Conservation (phyloP, 64 coral and sea anemone species). For the Montipora sp. region DNA sequence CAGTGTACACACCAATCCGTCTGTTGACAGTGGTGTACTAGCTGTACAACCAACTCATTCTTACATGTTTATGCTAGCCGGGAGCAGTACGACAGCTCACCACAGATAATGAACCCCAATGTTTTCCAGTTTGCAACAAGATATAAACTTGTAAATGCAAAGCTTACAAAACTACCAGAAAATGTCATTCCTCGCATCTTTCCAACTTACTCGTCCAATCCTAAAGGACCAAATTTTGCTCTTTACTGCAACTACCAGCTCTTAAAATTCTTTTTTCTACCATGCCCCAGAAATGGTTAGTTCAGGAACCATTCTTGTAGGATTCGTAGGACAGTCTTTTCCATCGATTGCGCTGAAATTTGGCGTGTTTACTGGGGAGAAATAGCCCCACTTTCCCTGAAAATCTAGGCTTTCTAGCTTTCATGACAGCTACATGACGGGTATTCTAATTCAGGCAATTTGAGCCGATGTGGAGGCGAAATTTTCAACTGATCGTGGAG, state of each 20-base stretch:
- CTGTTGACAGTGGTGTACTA: neutral
- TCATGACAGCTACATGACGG: too few relatives aligned
- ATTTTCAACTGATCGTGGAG: too few relatives aligned
- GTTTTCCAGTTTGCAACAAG: slow-evolving; percentile 50
- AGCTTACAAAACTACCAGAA: slow-evolving; percentile 10
- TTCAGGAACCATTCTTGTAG: too few relatives aligned
- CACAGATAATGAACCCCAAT: slow-evolving; percentile 25
- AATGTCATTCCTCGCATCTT: slow-evolving; percentile 42
- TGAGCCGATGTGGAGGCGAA: too few relatives aligned
- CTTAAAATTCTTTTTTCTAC: neutral
- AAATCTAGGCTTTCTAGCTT: too few relatives aligned
- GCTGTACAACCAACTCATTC: too few relatives aligned
- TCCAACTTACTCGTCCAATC: slow-evolving; percentile 51
- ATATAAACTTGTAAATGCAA: slow-evolving; percentile 51
- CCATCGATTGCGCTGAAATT: too few relatives aligned
- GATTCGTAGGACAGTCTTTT: too few relatives aligned
- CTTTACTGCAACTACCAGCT: slow-evolving; percentile 41
- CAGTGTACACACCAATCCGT: slow-evolving; percentile 3
- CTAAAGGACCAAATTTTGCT: slow-evolving; percentile 48
- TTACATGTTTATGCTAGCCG: slow-evolving; percentile 20
- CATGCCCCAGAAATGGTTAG: too few relatives aligned
- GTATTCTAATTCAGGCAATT: too few relatives aligned
- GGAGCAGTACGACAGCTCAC: slow-evolving; percentile 23
- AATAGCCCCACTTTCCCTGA: too few relatives aligned
- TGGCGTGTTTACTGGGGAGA: too few relatives aligned